Conservation (phyloP, 2,888 invertebrate species). For the Heteromyza rotundicornis region DNA sequence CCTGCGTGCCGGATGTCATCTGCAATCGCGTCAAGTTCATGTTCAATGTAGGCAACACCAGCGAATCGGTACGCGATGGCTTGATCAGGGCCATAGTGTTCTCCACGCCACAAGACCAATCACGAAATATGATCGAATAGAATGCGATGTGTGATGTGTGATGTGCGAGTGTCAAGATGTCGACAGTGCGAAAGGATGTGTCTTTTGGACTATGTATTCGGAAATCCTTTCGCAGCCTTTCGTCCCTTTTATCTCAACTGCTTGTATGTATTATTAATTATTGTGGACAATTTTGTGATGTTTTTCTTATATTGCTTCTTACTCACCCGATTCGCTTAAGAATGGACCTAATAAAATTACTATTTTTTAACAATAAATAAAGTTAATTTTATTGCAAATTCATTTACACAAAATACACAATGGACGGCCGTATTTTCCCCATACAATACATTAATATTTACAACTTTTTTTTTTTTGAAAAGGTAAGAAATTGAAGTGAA, state of each 20-base stretch:
- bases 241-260: neutral
- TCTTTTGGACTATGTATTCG: too few relatives aligned
- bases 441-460: too few relatives aligned
- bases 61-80: slow-evolving; percentile 77
- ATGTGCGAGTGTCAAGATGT: too few relatives aligned
- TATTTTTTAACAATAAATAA: slow-evolving; percentile 27
- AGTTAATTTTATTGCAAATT: slow-evolving; percentile 27
- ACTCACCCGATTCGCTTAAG: too few relatives aligned
- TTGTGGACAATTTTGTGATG: neutral
- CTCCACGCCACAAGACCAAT: slow-evolving; percentile 57
- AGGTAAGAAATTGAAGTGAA: too few relatives aligned
- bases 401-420: slow-evolving; percentile 2
- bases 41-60: slow-evolving; percentile 75
- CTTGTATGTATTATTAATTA: neutral
- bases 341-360: neutral
- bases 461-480: neutral
- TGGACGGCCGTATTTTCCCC: too few relatives aligned
- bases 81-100: slow-evolving; percentile 81
- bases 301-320: too few relatives aligned
- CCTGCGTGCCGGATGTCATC: slow-evolving; percentile 71
- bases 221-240: neutral
- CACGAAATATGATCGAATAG: slow-evolving; percentile 47
- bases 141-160: neutral
- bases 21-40: slow-evolving; percentile 77
- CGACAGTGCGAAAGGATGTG: too few relatives aligned